phyloP scores from a whole-genome alignment of 2,113 vertebrate species.

The Sorex araneus region DNA sequence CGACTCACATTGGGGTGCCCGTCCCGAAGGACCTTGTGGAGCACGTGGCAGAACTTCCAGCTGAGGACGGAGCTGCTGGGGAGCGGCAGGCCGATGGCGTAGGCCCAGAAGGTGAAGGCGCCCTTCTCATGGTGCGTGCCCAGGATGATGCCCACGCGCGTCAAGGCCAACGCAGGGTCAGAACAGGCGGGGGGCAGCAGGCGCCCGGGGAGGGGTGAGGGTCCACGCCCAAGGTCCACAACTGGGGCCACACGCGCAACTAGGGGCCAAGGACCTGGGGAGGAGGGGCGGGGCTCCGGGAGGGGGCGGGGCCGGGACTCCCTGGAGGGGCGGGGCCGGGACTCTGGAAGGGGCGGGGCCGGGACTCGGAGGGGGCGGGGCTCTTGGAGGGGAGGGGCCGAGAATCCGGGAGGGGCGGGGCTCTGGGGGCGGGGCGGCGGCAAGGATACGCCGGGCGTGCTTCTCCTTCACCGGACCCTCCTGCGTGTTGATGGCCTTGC shows the following conservation, averaged over 20 bases:
- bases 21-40: conserved; percentile 97
- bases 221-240: too few species aligned
- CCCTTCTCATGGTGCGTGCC: conserved; percentile 98
- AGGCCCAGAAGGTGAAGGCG: conserved; percentile 98
- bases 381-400: too few species aligned
- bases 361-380: too few species aligned
- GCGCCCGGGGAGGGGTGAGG: too few species aligned
- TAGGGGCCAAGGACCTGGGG: too few species aligned
- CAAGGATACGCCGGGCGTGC: conserved; percentile 98
- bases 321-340: not conserved
- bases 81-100: conserved; percentile 95
- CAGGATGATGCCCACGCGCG: conserved; percentile 94
- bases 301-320: not conserved
- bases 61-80: conserved; percentile 96
- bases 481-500: conserved; percentile 96
- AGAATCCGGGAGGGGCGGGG: too few species aligned
- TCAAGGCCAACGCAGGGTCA: conserved; percentile 87
- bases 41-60: conserved; percentile 99
- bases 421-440: fast-evolving
- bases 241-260: too few species aligned
- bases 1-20: conserved; percentile 96
- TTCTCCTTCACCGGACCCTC: conserved; percentile 99
- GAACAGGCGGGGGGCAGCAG: not conserved
- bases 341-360: not conserved
- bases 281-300: too few species aligned